phyloP scores from a whole-genome alignment of 1,140 invertebrate genomes.

The Aphelenchoides fujianensis region DNA sequence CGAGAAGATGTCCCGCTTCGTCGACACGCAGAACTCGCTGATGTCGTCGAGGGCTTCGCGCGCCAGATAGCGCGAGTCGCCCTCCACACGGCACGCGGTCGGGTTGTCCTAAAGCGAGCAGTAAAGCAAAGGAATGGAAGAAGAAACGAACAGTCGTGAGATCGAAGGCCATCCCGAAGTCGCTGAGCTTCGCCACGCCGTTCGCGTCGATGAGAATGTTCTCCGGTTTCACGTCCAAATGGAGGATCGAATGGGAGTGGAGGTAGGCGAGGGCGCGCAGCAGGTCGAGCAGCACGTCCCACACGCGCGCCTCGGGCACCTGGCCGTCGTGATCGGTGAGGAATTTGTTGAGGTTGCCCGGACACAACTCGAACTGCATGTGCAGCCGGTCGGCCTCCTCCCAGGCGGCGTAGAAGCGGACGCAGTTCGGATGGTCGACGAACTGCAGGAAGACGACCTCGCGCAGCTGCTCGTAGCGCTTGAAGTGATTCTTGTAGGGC shows the following conservation, averaged over 20 bases:
- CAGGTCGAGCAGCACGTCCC: constrained; percentile 67
- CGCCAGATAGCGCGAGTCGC: constrained; percentile 75
- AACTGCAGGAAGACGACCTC: constrained; percentile 35
- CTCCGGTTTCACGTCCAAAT: constrained; percentile 76
- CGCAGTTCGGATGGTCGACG: constrained; percentile 70
- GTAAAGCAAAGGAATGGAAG: not conserved
- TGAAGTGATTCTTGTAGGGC: constrained; percentile 25
- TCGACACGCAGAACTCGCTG: constrained; percentile 64
- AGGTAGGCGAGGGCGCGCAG: constrained; percentile 69
- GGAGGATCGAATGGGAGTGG: constrained; percentile 71
- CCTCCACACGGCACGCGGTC: constrained; percentile 65
- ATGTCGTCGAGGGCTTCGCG: constrained; percentile 71
- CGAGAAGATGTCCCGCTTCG: constrained; percentile 68
- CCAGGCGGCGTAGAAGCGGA: constrained; percentile 73
- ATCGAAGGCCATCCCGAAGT: constrained; percentile 74
- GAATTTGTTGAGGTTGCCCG: constrained; percentile 63
- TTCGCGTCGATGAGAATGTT: constrained; percentile 72
- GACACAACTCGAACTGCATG: constrained; percentile 74
- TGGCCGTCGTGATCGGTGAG: constrained; percentile 64
- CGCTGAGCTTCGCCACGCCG: constrained; percentile 71
- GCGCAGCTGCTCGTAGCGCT: constrained; percentile 33
- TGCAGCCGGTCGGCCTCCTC: constrained; percentile 72
- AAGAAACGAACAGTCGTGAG: constrained; percentile 57
- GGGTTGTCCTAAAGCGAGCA: constrained; percentile 35
- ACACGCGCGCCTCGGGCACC: constrained; percentile 65